Evolutionary conservation across 2,113 vertebrate species (phyloP), one percentile per base, ranked within the genome.

Genomic region (Isichthys henryi): DNA sequence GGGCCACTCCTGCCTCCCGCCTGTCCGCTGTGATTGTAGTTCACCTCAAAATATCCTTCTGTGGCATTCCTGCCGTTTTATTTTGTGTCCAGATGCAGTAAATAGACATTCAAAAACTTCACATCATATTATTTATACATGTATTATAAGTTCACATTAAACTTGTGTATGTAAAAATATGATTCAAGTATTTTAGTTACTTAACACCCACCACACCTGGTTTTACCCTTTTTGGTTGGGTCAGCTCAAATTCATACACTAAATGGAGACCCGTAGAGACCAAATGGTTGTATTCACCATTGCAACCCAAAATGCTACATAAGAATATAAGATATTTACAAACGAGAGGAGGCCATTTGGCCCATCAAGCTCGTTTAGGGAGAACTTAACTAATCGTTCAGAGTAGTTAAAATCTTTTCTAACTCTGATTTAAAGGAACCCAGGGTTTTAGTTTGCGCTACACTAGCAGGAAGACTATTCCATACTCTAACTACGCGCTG

Each of bases 151-250:
- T 39, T 39, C 39, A 77, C 74, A 80, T 80, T 43, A 19, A 39
- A 80, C 35, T 13, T 39, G 2, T 3, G 74, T 7, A 80, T 39
- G 13, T 39, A 77, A 77, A 77, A 77, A 77, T 77, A 77, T 35
- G 70, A 39, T 77, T 39, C 35, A 19, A 19, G 35, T 39, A 80
- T 80, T 80, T 80, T 80, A 43, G 74, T 19, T 43, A 80, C 35
- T 39, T 77, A 77, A 77, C 70, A 43, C 74, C 74, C 74, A 43
- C 74, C 74, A 80, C 74, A 80, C 74, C 74, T 80, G 74, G 74
- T 43, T 80, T 39, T 35, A 77, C 70, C 35, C 39, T 77, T 19
- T 77, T 77, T 39, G 74, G 35, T 15, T 35, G 74, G 31, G 74
- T 35, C 74, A 77, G 35, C 74, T 15, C 13, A 77, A 77, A 35